These are phyloP conservation scores for Zoanthus sociatus DNA, from an alignment of 92 coral and sea anemone species.

Conservation along the genomic window DNA sequence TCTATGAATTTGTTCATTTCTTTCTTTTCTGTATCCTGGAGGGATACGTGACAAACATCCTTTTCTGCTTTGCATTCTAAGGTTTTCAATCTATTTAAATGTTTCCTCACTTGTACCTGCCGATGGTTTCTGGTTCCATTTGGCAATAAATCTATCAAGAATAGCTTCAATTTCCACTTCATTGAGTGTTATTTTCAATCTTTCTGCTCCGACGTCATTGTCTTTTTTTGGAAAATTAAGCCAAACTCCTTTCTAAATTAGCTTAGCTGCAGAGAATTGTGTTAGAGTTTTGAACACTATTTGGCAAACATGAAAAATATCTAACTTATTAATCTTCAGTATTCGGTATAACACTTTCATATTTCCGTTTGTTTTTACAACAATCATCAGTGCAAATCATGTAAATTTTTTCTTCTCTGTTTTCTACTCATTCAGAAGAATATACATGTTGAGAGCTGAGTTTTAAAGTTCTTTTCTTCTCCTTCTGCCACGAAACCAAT, in stretches of 20 bases:
- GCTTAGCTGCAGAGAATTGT: not conserved
- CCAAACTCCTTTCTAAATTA: constrained; percentile 60
- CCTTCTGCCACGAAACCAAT: constrained; percentile 37
- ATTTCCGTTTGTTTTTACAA: constrained; percentile 57
- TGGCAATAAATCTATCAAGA: constrained; percentile 35
- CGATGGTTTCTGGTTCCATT: constrained; percentile 42
- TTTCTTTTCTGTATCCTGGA: constrained; percentile 59
- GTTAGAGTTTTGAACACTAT: constrained; percentile 37
- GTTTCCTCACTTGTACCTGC: constrained; percentile 18
- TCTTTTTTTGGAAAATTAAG: constrained; percentile 42
- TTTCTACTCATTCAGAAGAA: constrained; percentile 45
- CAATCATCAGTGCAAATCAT: constrained; percentile 61
- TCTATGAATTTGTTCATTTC: constrained; percentile 49
- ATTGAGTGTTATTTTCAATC: constrained; percentile 36
- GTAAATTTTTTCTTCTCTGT: not conserved
- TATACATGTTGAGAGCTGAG: constrained; percentile 44
- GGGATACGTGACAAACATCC: constrained; percentile 51
- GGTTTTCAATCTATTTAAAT: constrained; percentile 23
- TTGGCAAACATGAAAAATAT: constrained; percentile 69
- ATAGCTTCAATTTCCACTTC: constrained; percentile 30
- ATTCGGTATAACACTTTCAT: constrained; percentile 47
- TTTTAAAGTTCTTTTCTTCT: constrained; percentile 38
- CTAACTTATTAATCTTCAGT: constrained; percentile 54
- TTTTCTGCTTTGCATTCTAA: constrained; percentile 16
- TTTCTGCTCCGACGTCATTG: constrained; percentile 28